Evolutionary conservation across 1,140 invertebrate species (phyloP), one percentile per base, ranked within the genome.

Genomic region (Panagrolaimus sp.): DNA sequence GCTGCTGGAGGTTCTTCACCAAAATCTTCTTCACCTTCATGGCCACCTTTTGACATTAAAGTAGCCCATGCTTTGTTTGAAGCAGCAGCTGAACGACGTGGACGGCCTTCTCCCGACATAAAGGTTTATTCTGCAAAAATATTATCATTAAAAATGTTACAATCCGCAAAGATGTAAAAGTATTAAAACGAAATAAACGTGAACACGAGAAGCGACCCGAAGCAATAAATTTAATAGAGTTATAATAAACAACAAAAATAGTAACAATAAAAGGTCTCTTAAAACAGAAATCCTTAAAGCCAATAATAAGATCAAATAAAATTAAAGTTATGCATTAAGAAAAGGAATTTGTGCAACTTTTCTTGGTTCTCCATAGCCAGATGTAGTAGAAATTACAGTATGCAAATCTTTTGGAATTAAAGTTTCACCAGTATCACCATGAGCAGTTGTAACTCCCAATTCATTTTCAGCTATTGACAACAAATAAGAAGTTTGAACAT

Each of bases 401-500:
- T 9, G 51, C 42, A 62, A 57, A 23, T 42, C 46, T 13, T 76
- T 53, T 11, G 77, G 73, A 16, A 77, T 25, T 23, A 77, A 53
- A 20, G 57, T 65, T 47, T 78, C 67, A 7, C 69, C 72, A 66
- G 72, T 79, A 53, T 77, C 77, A n/a, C 76, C 72, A 25, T 48
- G 42, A 5, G 73, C 77, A 16, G 20, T 61, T 23, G 69, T 71
- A 23, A 79, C 75, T 11, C 75, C 75, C 23, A 77, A 63, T 43
- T 76, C 66, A 42, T 68, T 47, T 65, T 77, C 75, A 8, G 70
- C 74, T 16, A 77, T 78, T 16, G 42, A 70, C 23, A 77, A 67
- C 44, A 78, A 53, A 69, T 66, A 77, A 9, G 73, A 68, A 31
- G 77, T 79, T 67, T 79, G 74, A 7, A 47, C 57, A 53, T 77